Percentiles rank a stretch among this genome's conserved stretches.
These are phyloP conservation scores for Oedothorax gibbosus DNA, from an alignment of 1,140 invertebrate species.

Conservation along the genomic window DNA sequence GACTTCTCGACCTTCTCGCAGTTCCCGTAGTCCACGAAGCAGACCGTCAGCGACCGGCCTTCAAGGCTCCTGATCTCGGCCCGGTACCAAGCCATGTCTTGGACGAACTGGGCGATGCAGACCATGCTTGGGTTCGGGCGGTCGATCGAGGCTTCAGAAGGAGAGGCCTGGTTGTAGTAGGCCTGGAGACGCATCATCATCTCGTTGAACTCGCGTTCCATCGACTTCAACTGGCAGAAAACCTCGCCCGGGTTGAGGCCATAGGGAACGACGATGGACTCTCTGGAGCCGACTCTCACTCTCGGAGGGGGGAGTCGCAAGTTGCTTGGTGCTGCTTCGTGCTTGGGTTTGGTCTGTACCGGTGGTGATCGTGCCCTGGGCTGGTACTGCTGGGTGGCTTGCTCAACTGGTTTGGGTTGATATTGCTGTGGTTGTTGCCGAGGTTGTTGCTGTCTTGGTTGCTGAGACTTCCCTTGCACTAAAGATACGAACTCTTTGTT, in stretches of 20 bases:
- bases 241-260: slow-evolving; percentile 36
- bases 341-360: no score
- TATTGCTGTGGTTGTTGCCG: no score
- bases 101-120: slow-evolving; percentile 79
- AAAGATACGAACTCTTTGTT: slow-evolving; percentile 64
- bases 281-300: background rate
- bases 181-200: slow-evolving; percentile 51
- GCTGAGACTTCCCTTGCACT: slow-evolving; percentile 54
- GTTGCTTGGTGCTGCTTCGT: slow-evolving; percentile 25
- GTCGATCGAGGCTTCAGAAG: slow-evolving; percentile 26
- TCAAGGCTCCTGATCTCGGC: slow-evolving; percentile 80
- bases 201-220: slow-evolving; percentile 21
- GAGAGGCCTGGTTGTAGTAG: slow-evolving; percentile 12
- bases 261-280: slow-evolving; percentile 25
- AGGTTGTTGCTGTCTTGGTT: no score
- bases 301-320: slow-evolving; percentile 3
- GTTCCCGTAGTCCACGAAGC: slow-evolving; percentile 88
- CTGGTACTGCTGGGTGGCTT: no score
- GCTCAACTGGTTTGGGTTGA: no score
- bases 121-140: slow-evolving; percentile 71
- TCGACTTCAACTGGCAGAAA: slow-evolving; percentile 49
- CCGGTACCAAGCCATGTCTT: slow-evolving; percentile 83
- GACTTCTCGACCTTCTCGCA: slow-evolving; percentile 42
- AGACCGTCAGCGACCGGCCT: slow-evolving; percentile 77
- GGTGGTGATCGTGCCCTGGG: no score